Percentiles rank a stretch among this genome's conserved stretches.
Evolutionary conservation across 2,888 invertebrate genomes (phyloP).

Genomic region (Amiota communis): DNA sequence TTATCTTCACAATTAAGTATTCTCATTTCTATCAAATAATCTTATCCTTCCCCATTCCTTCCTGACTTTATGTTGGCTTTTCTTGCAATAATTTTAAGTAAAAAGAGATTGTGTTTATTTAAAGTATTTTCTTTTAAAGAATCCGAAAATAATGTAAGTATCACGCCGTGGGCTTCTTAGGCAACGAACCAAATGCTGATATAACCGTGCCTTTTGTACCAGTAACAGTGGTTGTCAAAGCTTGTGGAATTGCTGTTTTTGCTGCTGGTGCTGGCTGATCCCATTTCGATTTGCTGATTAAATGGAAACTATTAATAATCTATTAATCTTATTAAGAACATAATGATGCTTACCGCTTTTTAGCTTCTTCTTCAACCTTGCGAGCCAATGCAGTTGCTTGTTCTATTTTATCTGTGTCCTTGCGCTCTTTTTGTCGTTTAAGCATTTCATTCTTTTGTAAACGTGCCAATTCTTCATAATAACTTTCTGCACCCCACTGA

Average conservation of each 20-base stretch:
- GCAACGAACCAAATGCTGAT: conserved; percentile 92
- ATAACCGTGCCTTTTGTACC: conserved; percentile 94
- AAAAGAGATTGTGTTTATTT: conserved; percentile 11
- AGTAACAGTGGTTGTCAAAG: conserved; percentile 85
- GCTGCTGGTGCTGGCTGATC: conserved; percentile 80
- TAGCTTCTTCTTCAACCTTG: conserved; percentile 81
- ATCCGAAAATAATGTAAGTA: conserved; percentile 38
- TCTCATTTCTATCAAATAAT: too few species aligned
- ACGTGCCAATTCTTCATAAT: conserved; percentile 92
- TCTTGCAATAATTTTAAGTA: not conserved
- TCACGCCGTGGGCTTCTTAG: conserved; percentile 78
- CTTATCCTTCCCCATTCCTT: too few species aligned
- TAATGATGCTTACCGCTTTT: conserved; percentile 76
- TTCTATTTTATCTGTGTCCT: conserved; percentile 88
- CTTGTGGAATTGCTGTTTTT: conserved; percentile 76
- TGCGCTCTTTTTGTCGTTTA: conserved; percentile 90
- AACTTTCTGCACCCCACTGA: conserved; percentile 92
- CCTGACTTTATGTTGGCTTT: too few species aligned
- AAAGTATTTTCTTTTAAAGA: not conserved
- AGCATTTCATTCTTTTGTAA: conserved; percentile 95
- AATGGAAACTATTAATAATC: conserved; percentile 21
- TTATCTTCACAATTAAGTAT: too few species aligned
- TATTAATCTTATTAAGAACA: not conserved
- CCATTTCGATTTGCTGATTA: conserved; percentile 89
- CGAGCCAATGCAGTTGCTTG: conserved; percentile 81